phyloP scores from a whole-genome alignment of 2,888 invertebrate genomes.

The Acleris literana region DNA sequence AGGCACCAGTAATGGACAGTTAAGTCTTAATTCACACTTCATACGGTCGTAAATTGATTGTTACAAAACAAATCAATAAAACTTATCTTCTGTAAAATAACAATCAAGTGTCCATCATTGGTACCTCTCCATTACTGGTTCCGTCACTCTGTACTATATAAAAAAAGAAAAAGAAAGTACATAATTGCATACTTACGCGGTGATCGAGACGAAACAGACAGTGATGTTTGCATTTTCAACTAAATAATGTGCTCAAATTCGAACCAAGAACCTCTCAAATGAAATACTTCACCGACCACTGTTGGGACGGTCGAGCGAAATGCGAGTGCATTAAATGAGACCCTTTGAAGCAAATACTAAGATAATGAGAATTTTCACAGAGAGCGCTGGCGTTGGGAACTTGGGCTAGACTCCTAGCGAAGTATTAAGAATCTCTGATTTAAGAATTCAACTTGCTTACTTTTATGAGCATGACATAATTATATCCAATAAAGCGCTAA shows the following conservation, averaged over 20 bases:
- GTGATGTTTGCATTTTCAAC: constrained; percentile 14
- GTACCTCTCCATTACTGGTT: no score
- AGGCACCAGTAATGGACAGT: no score
- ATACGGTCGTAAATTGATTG: no score
- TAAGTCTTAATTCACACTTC: no score
- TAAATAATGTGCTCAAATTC: constrained; percentile 1
- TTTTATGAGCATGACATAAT: constrained; percentile 27
- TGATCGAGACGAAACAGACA: not conserved
- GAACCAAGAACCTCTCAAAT: constrained; percentile 40
- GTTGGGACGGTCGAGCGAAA: constrained; percentile 42
- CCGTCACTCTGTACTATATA: no score
- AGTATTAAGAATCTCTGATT: constrained; percentile 17
- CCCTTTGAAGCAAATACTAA: constrained; percentile 43
- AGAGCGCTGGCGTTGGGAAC: constrained; percentile 40
- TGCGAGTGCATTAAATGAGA: constrained; percentile 45
- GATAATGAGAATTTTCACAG: constrained; percentile 45
- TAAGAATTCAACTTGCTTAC: constrained; percentile 38
- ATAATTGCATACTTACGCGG: no score
- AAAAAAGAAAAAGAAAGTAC: no score
- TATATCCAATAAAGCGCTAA: not conserved
- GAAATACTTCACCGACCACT: constrained; percentile 47
- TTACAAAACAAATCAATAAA: no score
- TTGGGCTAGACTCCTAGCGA: constrained; percentile 37
- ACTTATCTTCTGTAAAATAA: no score
- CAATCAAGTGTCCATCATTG: no score